These are phyloP conservation scores for Pseudomyrmex concolor DNA, from an alignment of 1,140 invertebrate genomes.

Conservation along the genomic window DNA sequence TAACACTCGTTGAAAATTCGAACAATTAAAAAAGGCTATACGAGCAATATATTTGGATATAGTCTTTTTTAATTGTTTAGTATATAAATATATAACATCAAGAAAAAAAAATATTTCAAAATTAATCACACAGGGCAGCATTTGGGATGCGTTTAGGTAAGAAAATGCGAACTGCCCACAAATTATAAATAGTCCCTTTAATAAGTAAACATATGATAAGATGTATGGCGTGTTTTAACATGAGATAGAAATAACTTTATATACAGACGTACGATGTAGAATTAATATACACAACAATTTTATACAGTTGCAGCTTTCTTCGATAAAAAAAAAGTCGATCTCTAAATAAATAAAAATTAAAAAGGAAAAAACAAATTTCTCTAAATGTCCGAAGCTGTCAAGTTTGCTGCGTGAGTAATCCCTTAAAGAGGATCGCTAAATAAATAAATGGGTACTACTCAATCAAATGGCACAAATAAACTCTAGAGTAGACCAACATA, in stretches of 20 bases:
- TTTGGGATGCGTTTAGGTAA: slow-evolving; percentile 1
- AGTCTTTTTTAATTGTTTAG: too few species aligned
- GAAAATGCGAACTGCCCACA: slow-evolving; percentile 31
- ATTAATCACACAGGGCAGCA: too few species aligned
- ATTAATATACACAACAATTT: slow-evolving; percentile 74
- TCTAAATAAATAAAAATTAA: neutral
- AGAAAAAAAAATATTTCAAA: too few species aligned
- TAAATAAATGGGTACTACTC: slow-evolving; percentile 66
- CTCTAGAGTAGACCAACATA: slow-evolving; percentile 34
- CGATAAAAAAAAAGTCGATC: neutral
- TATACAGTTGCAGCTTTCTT: slow-evolving; percentile 56
- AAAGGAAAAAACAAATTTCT: slow-evolving; percentile 8
- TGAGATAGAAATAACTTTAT: slow-evolving; percentile 76
- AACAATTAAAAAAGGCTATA: too few species aligned
- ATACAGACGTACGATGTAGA: slow-evolving; percentile 74
- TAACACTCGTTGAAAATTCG: too few species aligned
- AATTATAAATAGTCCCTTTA: slow-evolving; percentile 72
- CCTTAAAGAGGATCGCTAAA: slow-evolving; percentile 27
- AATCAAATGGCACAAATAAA: slow-evolving; percentile 64
- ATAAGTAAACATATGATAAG: slow-evolving; percentile 75
- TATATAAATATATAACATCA: too few species aligned
- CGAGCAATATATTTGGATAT: too few species aligned
- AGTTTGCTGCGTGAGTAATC: slow-evolving; percentile 1
- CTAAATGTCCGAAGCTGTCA: slow-evolving; percentile 8
- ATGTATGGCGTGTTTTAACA: slow-evolving; percentile 69